These are phyloP conservation scores for Drosophila funebris DNA, from an alignment of 1,140 invertebrate species.

Conservation along the genomic window DNA sequence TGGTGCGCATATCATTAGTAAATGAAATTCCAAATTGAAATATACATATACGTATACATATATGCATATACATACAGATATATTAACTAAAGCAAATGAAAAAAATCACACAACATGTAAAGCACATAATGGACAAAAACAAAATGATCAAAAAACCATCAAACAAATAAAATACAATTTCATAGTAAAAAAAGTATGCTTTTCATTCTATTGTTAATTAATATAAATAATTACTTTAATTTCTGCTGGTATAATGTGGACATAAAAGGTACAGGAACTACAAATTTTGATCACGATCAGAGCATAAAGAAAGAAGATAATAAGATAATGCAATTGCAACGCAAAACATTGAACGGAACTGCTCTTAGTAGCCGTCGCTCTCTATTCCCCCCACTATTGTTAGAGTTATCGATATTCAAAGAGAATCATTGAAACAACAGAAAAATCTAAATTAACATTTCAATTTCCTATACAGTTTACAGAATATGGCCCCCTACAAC, in stretches of 20 bases:
- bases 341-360: too few relatives aligned
- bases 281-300: too few relatives aligned
- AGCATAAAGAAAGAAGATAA: too few relatives aligned
- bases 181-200: conserved; percentile 50
- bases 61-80: conserved; percentile 58
- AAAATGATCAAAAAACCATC: conserved; percentile 47
- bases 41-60: conserved; percentile 47
- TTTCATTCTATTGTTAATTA: not conserved
- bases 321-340: too few relatives aligned
- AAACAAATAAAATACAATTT: conserved; percentile 73
- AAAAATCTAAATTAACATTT: not conserved
- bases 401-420: too few relatives aligned
- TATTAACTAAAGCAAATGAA: conserved; percentile 52
- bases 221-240: not conserved
- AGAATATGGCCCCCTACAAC: too few relatives aligned
- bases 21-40: conserved; percentile 47
- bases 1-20: conserved; percentile 75
- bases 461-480: too few relatives aligned
- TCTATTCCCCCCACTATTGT: too few relatives aligned
- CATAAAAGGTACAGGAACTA: too few relatives aligned
- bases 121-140: conserved; percentile 73
- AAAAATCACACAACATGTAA: conserved; percentile 73
- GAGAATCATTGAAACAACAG: too few relatives aligned
- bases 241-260: too few relatives aligned
- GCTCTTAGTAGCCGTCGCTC: too few relatives aligned